Evolutionary conservation across 53 echinoderm and acorn worm species (phyloP), one percentile per base, ranked within the genome.

Genomic region (Echinometra lucunter): DNA sequence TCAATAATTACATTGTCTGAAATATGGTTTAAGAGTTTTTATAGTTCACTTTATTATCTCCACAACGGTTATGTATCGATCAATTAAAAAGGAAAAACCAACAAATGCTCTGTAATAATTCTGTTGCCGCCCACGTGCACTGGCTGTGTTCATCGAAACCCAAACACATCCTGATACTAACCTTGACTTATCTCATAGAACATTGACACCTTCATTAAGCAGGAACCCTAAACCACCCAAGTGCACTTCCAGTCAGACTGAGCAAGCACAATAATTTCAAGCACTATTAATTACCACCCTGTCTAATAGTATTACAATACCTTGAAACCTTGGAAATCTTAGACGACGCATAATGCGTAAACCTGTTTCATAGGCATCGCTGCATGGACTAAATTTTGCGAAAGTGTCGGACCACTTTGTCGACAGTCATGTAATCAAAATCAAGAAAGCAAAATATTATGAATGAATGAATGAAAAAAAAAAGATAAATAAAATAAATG

Each of bases 151-250:
- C 42, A 18, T 78, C 4, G 38, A 42, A 17, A 78, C 78, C 19
- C 7, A 69, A 69, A 69, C 69, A 78, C 78, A 40, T 78, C 78
- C 78, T 78, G 78, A 23, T 42, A 78, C 78, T 40, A 78, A 42
- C 78, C 78, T 78, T 78, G 42, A 78, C 78, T 78, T 78, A 78
- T 78, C 78, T 35, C 21, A 6, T 78, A 38, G 13, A 78, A 1
- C 78, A 40, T 21, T 38, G 42, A 78, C 78, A 78, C 78, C 78
- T 78, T 42, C 38, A 21, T 78, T 40, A 19, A 40, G 13, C 78
- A 42, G 78, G 78, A 78, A 78, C 69, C 12, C 69, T 69, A 69
- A 63, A 69, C 69, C 69, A 69, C 30, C 69, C 69, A 69, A 69
- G 69, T 69, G 69, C 9, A 69, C 69, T 69, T 69, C 69, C 69